These are phyloP conservation scores for Ammodramus savannarum DNA, from an alignment of 2,113 vertebrate genomes.

Conservation along the genomic window DNA sequence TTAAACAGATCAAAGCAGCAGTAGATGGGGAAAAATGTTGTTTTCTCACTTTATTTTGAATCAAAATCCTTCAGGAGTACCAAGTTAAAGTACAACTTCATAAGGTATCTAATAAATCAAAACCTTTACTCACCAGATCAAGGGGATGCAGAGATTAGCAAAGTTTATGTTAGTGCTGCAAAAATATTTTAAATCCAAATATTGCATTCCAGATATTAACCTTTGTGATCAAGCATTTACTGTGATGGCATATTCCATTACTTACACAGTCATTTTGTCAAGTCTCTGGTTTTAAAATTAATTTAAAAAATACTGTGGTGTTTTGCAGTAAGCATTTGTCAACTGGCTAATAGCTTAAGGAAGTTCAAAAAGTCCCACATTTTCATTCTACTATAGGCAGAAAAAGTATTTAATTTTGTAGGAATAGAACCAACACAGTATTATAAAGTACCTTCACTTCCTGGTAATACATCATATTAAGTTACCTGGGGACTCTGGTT, in stretches of 20 bases:
- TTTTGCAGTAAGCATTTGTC: constrained; percentile 57
- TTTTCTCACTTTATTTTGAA: background rate
- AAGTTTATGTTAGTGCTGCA: constrained; percentile 53
- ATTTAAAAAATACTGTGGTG: background rate
- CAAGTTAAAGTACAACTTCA: constrained; percentile 31
- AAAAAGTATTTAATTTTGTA: constrained; percentile 37
- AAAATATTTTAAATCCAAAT: constrained; percentile 72
- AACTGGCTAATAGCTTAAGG: constrained; percentile 48
- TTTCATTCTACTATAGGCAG: constrained; percentile 41
- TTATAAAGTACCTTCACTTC: background rate
- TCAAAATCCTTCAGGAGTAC: background rate
- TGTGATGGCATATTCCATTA: constrained; percentile 48
- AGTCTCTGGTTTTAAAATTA: constrained; percentile 30
- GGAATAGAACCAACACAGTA: background rate
- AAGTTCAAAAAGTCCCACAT: constrained; percentile 54
- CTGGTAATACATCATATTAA: background rate
- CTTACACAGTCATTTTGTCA: constrained; percentile 50
- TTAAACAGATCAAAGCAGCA: background rate
- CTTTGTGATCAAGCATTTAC: constrained; percentile 62
- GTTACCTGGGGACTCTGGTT: background rate
- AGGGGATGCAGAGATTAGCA: constrained; percentile 43
- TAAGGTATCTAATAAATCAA: constrained; percentile 8
- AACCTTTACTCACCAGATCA: constrained; percentile 38
- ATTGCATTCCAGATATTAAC: constrained; percentile 54
- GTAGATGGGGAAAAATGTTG: background rate